Base-by-base conservation (phyloP, 2,113 vertebrate genomes). In the Semicossyphus pulcher region DNA sequence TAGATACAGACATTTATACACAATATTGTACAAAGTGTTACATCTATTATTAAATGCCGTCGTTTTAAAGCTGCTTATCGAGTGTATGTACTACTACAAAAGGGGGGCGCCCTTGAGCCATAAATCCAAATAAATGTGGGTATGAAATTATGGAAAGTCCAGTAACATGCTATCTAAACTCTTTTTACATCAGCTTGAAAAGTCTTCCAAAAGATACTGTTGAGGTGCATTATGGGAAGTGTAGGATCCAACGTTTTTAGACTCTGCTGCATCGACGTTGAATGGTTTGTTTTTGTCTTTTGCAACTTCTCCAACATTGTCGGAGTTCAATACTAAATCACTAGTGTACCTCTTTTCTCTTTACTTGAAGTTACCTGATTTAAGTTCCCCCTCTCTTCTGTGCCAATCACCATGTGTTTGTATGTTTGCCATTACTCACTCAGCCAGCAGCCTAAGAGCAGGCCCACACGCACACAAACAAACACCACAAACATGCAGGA, bases 401-500 rank as follows among this genome's bases (percentile, higher is more conserved):
- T 72, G 60, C 71, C 1, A 39, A 48, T 62, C 31, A 7, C 42
- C 4, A 9, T 49, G 21, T 53, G 34, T 59, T 0, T 70, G 31
- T 23, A 29, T 63, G 53, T 56, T 21, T 77, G 58, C 51, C 21
- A 44, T 45, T 41, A 31, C 23, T 39, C 10, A 28, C 23, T 59
- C 5, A 28, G 41, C 59, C 41, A 56, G 26, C n/a, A 25, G 32
- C 26, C 26, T 44, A 37, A 34, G 34, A 51, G 48, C 5, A 29
- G n/a, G 34, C 29, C 29, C 53, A 51, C 28, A 69, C 47, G 44
- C 44, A 31, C 44, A 25, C 28, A 59, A 34, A 75, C 54, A 70
- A 51, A 56, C 32, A 70, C 66, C 34, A 76, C 62, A 69, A 80
- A 84, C 32, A 84, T 3, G 59, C 61, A 75, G 44, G 67, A 56